Base-by-base conservation (phyloP, 1,140 invertebrate genomes). In the Episyrphus balteatus region DNA sequence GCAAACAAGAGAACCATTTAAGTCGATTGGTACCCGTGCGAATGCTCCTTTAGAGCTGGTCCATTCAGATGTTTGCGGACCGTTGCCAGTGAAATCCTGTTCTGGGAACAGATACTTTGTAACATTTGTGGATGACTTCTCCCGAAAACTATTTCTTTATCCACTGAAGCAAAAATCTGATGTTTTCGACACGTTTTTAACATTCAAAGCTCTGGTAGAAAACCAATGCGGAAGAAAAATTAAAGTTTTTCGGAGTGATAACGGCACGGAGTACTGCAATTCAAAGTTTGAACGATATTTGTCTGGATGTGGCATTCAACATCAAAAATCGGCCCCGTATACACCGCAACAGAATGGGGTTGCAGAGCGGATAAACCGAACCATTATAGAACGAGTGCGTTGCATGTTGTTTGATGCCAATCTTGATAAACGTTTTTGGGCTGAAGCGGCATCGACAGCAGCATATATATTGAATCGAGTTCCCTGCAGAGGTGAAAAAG, bases 341-440 rank as follows among this genome's bases (percentile, higher is more conserved):
- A 63, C 59, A 10, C 61, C 66, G 7, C 44, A 70, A 51, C 56
- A 65, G 48, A 71, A 71, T 51, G 65, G 60, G 13, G 21, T 53
- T n/a, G 51, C 49, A 5, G 66, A 51, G 49, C 39, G 59, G 30
- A 44, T 47, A 18, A 63, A 62, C 43, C 38, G 58, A 39, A 59
- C 48, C 2, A 19, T 61, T 9, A 15, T 51, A 7, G 49, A 48
- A 37, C 46, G 49, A 38, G 47, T 50, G 8, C 49, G 55, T 15
- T 54, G 51, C 44, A 50, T 59, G 45, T 19, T 63, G 33, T 32
- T 59, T 12, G 51, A 57, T 9, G 55, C 59, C 18, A 47, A 64
- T 37, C 47, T 75, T 13, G 54, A 57, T n/a, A 54, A 64, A 41
- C 33, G 47, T 10, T 59, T 70, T 44, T 76, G 73, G 73, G 66